These are phyloP conservation scores for Timandra comae DNA, from an alignment of 2,888 invertebrate genomes.

Conservation along the genomic window DNA sequence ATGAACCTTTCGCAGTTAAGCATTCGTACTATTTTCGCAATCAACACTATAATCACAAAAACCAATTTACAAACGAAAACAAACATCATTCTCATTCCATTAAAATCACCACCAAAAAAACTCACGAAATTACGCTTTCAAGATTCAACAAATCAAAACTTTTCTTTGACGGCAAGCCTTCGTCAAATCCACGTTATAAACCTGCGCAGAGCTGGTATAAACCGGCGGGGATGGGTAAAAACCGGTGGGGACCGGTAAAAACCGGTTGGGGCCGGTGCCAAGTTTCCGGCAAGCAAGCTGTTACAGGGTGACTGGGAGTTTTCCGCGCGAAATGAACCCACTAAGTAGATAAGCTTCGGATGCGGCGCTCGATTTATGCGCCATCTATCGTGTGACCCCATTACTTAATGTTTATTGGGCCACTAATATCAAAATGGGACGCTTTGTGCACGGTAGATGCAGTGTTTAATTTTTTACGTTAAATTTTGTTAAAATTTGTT, in stretches of 20 bases:
- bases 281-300: constrained; percentile 33
- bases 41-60: too few relatives aligned
- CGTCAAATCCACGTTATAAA: constrained; percentile 25
- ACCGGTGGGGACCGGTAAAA: constrained; percentile 31
- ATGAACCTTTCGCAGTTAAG: too few relatives aligned
- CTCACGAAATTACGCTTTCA: constrained; percentile 14
- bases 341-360: constrained; percentile 32
- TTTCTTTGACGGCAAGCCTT: constrained; percentile 10
- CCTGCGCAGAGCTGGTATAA: constrained; percentile 19
- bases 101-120: constrained; percentile 4
- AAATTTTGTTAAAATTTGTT: too few relatives aligned
- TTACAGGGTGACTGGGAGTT: constrained; percentile 40
- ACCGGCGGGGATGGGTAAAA: constrained; percentile 29
- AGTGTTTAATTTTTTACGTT: too few relatives aligned
- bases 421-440: too few relatives aligned
- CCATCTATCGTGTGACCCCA: constrained; percentile 8
- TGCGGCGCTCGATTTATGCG: constrained; percentile 27
- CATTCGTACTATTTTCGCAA: too few relatives aligned
- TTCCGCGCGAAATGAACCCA: constrained; percentile 29
- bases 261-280: constrained; percentile 41
- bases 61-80: constrained; percentile 4
- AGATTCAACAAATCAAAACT: constrained; percentile 22
- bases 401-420: constrained; percentile 3
- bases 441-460: too few relatives aligned
- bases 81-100: constrained; percentile 7